Percentiles rank a stretch among this genome's conserved stretches.
Evolutionary conservation across 1,140 invertebrate genomes (phyloP).

Genomic region (Drosophila mayri): DNA sequence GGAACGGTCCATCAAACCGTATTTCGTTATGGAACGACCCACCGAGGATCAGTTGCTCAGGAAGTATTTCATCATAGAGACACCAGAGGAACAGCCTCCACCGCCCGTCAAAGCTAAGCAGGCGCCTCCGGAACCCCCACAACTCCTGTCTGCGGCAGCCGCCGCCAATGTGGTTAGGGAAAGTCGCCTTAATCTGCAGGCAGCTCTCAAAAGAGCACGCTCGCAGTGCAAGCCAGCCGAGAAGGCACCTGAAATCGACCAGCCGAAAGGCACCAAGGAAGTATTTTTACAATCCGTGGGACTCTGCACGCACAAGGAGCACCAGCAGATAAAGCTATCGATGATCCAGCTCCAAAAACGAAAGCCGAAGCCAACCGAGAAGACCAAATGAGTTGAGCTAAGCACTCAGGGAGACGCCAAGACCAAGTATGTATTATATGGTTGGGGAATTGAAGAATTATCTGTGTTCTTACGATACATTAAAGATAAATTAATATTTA

Average conservation of each 20-base stretch:
- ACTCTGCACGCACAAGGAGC: conserved; percentile 56
- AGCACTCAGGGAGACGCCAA: background rate
- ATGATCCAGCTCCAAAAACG: conserved; percentile 35
- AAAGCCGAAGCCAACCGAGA: conserved; percentile 27
- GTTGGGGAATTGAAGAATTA: background rate
- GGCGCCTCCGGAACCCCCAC: conserved; percentile 8
- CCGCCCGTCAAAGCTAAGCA: background rate
- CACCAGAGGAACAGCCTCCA: background rate
- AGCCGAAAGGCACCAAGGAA: conserved; percentile 34
- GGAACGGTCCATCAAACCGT: conserved; percentile 23
- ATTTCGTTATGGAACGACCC: conserved; percentile 43
- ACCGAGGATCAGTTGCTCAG: conserved; percentile 39
- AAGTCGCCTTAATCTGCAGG: conserved; percentile 61
- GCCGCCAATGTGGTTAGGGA: conserved; percentile 22
- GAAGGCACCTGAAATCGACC: conserved; percentile 7
- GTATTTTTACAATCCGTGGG: conserved; percentile 54
- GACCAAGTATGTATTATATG: background rate
- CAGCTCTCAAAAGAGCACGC: conserved; percentile 53
- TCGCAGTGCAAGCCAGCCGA: conserved; percentile 17
- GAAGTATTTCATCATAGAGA: conserved; percentile 52
- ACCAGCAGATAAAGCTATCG: conserved; percentile 14
- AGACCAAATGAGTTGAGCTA: conserved; percentile 21
- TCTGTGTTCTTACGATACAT: conserved; percentile 4
- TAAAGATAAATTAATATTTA: background rate
- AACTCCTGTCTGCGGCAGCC: background rate